Conservation (phyloP, 2,888 invertebrate species). For the Deilephila elpenor region DNA sequence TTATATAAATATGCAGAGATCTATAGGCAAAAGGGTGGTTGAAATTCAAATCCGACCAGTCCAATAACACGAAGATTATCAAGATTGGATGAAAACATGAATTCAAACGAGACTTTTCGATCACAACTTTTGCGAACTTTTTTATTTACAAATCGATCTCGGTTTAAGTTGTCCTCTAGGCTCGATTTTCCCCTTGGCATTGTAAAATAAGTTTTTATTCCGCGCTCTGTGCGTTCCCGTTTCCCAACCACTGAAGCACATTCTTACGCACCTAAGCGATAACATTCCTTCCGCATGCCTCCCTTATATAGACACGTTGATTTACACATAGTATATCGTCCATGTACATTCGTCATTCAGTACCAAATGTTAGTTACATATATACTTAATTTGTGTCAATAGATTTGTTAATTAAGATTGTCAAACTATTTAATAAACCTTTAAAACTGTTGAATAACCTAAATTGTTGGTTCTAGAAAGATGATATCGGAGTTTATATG, state of each 20-base stretch:
- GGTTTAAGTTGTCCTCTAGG: background rate
- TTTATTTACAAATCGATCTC: constrained; percentile 9
- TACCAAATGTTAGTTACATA: background rate
- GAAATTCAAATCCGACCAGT: background rate
- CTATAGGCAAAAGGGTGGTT: too few species aligned
- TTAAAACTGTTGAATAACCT: too few species aligned
- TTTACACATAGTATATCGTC: background rate
- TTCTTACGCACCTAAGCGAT: constrained; percentile 26
- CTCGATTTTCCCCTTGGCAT: constrained; percentile 6
- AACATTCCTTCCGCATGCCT: constrained; percentile 17
- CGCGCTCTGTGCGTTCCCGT: background rate
- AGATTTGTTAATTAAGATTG: too few species aligned
- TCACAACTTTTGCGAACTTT: background rate
- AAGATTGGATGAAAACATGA: background rate
- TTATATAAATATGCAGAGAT: too few species aligned
- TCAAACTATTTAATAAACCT: too few species aligned
- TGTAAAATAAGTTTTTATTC: constrained; percentile 23
- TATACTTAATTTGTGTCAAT: background rate
- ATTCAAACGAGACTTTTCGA: background rate
- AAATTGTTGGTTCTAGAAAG: too few species aligned
- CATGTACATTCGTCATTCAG: background rate
- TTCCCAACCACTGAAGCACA: constrained; percentile 22
- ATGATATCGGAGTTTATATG: too few species aligned
- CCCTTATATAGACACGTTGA: background rate
- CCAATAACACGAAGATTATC: background rate